Evolutionary conservation across 2,113 vertebrate genomes (phyloP).

Genomic region (Actinemys pallida): DNA sequence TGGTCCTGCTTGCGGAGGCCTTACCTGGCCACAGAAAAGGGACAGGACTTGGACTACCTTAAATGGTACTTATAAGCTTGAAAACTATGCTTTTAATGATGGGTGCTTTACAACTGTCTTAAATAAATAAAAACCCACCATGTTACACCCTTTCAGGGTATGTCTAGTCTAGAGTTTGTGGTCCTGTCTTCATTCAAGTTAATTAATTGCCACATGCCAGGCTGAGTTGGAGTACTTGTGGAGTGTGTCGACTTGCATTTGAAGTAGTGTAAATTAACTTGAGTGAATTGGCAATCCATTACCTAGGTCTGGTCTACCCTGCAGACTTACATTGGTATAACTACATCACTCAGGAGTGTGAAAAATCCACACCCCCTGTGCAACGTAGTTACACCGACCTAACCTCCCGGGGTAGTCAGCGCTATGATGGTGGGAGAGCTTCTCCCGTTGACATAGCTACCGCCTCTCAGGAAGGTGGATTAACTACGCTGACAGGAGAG

Average conservation of each 20-base stretch:
- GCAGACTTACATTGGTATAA: neutral
- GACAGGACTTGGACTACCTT: neutral
- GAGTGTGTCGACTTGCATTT: neutral
- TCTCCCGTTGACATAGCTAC: neutral
- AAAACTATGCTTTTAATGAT: neutral
- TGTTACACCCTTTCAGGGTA: neutral
- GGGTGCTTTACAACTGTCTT: neutral
- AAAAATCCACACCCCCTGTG: neutral
- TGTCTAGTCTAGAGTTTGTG: neutral
- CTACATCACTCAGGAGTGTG: neutral
- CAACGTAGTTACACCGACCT: neutral
- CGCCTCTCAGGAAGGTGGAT: neutral
- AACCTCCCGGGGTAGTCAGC: neutral
- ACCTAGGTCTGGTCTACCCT: neutral
- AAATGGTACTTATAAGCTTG: neutral
- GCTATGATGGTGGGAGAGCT: neutral
- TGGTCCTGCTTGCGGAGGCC: neutral
- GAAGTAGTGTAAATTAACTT: neutral
- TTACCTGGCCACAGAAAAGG: neutral
- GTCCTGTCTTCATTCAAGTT: rapidly evolving
- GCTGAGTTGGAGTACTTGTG: neutral
- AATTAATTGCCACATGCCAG: rapidly evolving
- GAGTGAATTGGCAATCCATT: neutral
- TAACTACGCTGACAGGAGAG: neutral
- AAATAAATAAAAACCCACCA: neutral